Evolutionary conservation across 1,140 invertebrate genomes (phyloP).

Genomic region (Aphelinus certus): DNA sequence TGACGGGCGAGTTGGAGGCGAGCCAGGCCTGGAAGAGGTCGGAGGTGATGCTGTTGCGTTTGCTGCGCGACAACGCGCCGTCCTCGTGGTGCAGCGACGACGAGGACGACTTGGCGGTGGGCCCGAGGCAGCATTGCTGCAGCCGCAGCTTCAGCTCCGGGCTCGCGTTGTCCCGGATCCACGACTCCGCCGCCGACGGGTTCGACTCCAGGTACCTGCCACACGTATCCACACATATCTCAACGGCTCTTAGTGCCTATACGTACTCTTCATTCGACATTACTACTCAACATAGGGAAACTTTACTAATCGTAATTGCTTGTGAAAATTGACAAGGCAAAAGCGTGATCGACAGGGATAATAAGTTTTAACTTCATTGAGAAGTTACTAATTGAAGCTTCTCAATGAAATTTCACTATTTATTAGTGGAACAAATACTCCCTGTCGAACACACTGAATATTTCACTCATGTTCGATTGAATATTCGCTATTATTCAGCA

Average conservation of each 20-base stretch:
- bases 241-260: not conserved
- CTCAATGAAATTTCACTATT: too few relatives aligned
- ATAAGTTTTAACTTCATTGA: too few relatives aligned
- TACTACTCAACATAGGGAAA: too few relatives aligned
- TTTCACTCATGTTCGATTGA: too few relatives aligned
- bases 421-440: too few relatives aligned
- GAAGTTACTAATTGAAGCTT: too few relatives aligned
- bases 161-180: conserved; percentile 77
- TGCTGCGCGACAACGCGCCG: conserved; percentile 48
- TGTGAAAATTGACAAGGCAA: too few relatives aligned
- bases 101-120: conserved; percentile 54
- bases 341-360: too few relatives aligned
- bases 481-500: too few relatives aligned
- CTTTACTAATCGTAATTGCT: too few relatives aligned
- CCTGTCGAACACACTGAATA: too few relatives aligned
- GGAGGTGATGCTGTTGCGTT: conserved; percentile 81
- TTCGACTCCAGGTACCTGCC: conserved; percentile 69
- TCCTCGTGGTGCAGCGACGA: conserved; percentile 57
- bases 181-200: conserved; percentile 72
- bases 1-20: conserved; percentile 74
- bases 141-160: conserved; percentile 69
- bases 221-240: not conserved
- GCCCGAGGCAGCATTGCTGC: conserved; percentile 54
- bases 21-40: conserved; percentile 87
- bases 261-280: not conserved